Conservation (phyloP, 2,797 vertebrate species). For the Syngnathus acus region DNA sequence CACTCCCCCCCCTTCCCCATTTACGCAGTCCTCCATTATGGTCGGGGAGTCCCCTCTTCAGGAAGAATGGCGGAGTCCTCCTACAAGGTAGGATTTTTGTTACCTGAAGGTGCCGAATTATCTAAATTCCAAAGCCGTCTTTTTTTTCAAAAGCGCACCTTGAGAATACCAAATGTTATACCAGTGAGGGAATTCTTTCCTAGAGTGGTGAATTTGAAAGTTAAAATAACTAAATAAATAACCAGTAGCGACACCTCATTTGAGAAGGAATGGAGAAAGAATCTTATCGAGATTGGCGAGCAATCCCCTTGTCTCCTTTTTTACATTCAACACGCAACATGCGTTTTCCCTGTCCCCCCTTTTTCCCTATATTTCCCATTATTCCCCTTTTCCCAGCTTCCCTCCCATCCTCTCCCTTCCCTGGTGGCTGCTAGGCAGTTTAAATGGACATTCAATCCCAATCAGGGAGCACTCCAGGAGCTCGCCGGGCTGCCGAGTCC, state of each 20-base stretch:
- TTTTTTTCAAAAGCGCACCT: conserved; percentile 48
- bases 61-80: conserved; percentile 87
- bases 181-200: conserved; percentile 41
- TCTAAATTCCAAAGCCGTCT: conserved; percentile 60
- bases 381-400: conserved; percentile 22
- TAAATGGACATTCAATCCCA: conserved; percentile 77
- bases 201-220: conserved; percentile 42
- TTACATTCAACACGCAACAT: conserved; percentile 22
- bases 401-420: conserved; percentile 17
- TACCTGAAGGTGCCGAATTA: conserved; percentile 52
- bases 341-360: conserved; percentile 14
- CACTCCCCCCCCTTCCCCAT: conserved; percentile 6
- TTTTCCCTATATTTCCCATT: conserved; percentile 39
- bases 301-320: conserved; percentile 19
- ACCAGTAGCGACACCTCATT: conserved; percentile 20
- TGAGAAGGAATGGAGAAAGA: conserved; percentile 10
- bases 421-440: conserved; percentile 59
- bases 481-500: conserved; percentile 55
- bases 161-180: conserved; percentile 53
- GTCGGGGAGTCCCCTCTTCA: conserved; percentile 93
- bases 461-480: conserved; percentile 68
- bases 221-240: conserved; percentile 10
- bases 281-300: conserved; percentile 25
- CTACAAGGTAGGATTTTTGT: conserved; percentile 80
- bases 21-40: conserved; percentile 85